Evolutionary conservation across 1,140 invertebrate genomes (phyloP), one percentile per base, ranked within the genome.

Genomic region (Dufourea novaeangliae): DNA sequence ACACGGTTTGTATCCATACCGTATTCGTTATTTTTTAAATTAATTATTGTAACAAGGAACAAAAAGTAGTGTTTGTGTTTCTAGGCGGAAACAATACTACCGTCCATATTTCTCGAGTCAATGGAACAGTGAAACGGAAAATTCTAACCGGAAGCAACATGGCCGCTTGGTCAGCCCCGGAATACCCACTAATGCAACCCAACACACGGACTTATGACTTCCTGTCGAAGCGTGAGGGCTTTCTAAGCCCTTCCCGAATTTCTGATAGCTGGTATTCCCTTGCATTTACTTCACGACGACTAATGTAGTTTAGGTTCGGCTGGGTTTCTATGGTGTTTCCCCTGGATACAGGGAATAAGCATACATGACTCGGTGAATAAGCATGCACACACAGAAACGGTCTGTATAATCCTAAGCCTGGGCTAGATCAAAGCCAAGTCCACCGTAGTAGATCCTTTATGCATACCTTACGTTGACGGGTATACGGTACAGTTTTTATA

Each of bases 391-490:
- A 54, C 29, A 56, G 14, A 14, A 27, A n/a, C 32, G 77, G 50
- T 59, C 67, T 76, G 83, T 78, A 89, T 89, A 88, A 86, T 89
- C 86, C 83, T 73, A 59, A 73, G 75, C 70, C 78, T 54, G 72
- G 74, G 84, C 72, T 81, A 88, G 89, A 91, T 91, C 88, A 91
- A 91, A 91, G 89, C 79, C 66, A 68, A 82, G 78, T 79, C 62
- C 79, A 68, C 77, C 79, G 74, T 88, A 87, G 90, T 89, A 79
- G 88, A 91, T 91, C 89, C 89, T 86, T 87, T 89, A 86, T 90
- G 90, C 89, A 87, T 89, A 88, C 87, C 72, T 64, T 25, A 27
- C 37, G 44, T 54, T 25, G 29, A 41, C 54, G 32, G n/a, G 4
- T 27, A 41, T 14, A 25, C 17, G 32, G 14, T 32, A 29, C 20